A percentile compares a stretch with the other conserved stretches of the same genome.
Conservation (phyloP, 2,888 invertebrate genomes). For the Alloscopus bannaensis region DNA sequence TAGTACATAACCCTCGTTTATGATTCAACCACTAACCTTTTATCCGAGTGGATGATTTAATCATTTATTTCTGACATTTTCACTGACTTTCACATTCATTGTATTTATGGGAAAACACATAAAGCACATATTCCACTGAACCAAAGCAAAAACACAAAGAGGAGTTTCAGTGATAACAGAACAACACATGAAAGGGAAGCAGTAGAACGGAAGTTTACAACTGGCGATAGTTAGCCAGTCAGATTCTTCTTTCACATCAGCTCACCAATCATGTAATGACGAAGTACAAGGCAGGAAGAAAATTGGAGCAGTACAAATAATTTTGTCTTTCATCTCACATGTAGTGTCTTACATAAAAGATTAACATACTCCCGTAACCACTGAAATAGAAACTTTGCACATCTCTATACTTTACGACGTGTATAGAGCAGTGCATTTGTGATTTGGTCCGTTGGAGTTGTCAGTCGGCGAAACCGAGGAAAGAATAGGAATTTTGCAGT, state of each 20-base stretch:
- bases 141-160: neutral
- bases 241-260: neutral
- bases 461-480: neutral
- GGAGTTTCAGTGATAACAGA: neutral
- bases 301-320: neutral
- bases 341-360: neutral
- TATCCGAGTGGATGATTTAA: slow-evolving; percentile 22
- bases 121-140: slow-evolving; percentile 18
- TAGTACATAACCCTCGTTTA: too few relatives aligned
- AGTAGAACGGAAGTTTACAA: neutral
- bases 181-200: neutral
- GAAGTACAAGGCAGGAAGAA: neutral
- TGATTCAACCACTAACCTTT: too few relatives aligned
- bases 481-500: neutral
- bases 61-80: slow-evolving; percentile 24
- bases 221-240: too few relatives aligned
- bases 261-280: slow-evolving; percentile 9
- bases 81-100: slow-evolving; percentile 13
- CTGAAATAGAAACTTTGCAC: too few relatives aligned
- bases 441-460: neutral
- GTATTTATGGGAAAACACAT: neutral
- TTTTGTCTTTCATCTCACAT: slow-evolving; percentile 2
- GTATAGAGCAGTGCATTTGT: neutral
- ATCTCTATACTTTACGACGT: neutral
- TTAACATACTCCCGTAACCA: too few relatives aligned